Conservation (phyloP, 2,113 vertebrate genomes). For the Merops nubicus region DNA sequence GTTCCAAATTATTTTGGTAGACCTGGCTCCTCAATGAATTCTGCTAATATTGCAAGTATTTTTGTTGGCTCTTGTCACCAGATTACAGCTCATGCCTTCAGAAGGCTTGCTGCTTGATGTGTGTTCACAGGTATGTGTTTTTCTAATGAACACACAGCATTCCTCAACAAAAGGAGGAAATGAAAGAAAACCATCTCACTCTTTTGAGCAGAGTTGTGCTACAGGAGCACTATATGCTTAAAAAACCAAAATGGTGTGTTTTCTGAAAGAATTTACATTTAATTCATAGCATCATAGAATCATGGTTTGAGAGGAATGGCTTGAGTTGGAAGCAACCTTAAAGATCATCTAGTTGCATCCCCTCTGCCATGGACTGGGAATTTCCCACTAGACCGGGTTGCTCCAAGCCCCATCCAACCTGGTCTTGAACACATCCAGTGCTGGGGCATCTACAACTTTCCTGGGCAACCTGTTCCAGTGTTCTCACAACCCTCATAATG, state of each 20-base stretch:
- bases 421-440: too few relatives aligned
- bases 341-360: too few relatives aligned
- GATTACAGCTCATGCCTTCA: not conserved
- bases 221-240: not conserved
- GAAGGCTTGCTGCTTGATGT: not conserved
- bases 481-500: too few relatives aligned
- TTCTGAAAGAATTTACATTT: not conserved
- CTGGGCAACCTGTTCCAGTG: too few relatives aligned
- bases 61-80: not conserved
- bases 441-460: too few relatives aligned
- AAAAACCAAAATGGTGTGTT: not conserved
- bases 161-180: not conserved
- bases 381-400: too few relatives aligned
- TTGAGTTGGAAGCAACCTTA: too few relatives aligned
- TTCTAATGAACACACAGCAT: not conserved
- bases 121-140: rapidly evolving
- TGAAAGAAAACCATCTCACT: not conserved
- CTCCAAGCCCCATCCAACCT: too few relatives aligned
- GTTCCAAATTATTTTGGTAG: not conserved
- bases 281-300: too few relatives aligned
- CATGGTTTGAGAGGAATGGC: too few relatives aligned
- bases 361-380: too few relatives aligned
- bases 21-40: not conserved
- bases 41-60: not conserved
- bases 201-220: not conserved